These are phyloP conservation scores for Pseudomyrmex concolor DNA, from an alignment of 1,140 invertebrate genomes.

Conservation along the genomic window DNA sequence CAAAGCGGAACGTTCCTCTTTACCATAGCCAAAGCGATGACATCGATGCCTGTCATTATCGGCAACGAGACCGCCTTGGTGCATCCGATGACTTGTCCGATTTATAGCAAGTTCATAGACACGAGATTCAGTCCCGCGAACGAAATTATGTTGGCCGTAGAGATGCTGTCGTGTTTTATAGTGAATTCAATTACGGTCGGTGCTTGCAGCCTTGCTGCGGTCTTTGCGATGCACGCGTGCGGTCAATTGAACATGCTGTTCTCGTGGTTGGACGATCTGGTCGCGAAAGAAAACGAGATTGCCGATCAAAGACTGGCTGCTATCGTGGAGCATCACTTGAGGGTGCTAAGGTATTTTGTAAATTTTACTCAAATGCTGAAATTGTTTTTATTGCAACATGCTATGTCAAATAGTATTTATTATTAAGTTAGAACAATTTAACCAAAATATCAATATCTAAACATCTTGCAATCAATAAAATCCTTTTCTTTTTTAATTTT, in stretches of 20 bases:
- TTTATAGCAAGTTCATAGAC: slow-evolving; percentile 62
- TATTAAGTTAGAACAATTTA: no score
- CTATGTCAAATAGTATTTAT: no score
- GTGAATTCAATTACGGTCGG: slow-evolving; percentile 60
- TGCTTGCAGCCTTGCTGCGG: slow-evolving; percentile 68
- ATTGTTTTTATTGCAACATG: not conserved
- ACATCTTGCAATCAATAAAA: no score
- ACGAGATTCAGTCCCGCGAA: slow-evolving; percentile 51
- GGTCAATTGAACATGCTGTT: slow-evolving; percentile 74
- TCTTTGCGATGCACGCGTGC: slow-evolving; percentile 74
- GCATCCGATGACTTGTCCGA: slow-evolving; percentile 59
- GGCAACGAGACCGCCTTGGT: slow-evolving; percentile 62
- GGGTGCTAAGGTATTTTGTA: slow-evolving; percentile 57
- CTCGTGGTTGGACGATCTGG: slow-evolving; percentile 52
- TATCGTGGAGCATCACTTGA: slow-evolving; percentile 73
- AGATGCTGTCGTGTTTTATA: slow-evolving; percentile 57
- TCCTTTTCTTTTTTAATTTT: no score
- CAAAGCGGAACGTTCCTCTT: slow-evolving; percentile 38
- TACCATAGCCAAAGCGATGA: slow-evolving; percentile 27
- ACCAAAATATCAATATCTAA: no score
- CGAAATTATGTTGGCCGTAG: slow-evolving; percentile 59
- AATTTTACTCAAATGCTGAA: not conserved
- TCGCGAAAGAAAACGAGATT: not conserved
- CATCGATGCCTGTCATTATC: not conserved
- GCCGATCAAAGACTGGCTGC: slow-evolving; percentile 63